phyloP scores from a whole-genome alignment of 2,797 vertebrate species.

The Scolopax rusticola region DNA sequence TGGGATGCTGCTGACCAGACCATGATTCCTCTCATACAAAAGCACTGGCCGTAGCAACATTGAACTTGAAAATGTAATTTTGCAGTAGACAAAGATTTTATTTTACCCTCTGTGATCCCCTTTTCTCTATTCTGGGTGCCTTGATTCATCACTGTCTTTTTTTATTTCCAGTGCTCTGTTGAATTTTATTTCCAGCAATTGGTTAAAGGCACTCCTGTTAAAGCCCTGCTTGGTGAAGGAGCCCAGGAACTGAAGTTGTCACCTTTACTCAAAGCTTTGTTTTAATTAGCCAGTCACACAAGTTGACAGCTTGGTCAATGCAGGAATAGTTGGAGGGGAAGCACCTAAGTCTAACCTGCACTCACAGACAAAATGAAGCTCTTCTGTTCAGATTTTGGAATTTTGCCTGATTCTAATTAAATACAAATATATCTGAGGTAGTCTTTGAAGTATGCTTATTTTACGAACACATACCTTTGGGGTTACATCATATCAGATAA shows the following conservation, averaged over 20 bases:
- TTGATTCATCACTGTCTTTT: background rate
- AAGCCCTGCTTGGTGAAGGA: background rate
- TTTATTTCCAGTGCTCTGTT: background rate
- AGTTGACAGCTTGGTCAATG: background rate
- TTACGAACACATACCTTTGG: conserved; percentile 68
- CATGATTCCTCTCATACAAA: background rate
- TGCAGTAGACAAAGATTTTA: background rate
- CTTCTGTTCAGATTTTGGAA: conserved; percentile 56
- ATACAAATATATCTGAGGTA: conserved; percentile 66
- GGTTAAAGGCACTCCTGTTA: background rate
- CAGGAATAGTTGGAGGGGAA: background rate
- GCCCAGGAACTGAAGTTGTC: background rate
- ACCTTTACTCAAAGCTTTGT: background rate
- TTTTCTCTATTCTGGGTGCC: background rate
- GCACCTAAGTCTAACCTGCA: background rate
- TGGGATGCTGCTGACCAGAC: background rate
- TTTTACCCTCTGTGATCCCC: background rate
- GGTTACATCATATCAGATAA: conserved; percentile 75
- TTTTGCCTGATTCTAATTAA: conserved; percentile 73
- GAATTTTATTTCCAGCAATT: conserved; percentile 10
- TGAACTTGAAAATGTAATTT: background rate
- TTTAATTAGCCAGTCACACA: background rate
- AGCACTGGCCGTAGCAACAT: background rate
- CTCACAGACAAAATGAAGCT: background rate
- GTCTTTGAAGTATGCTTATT: conserved; percentile 73